Base-by-base conservation (phyloP, 2,888 invertebrate genomes). In the Cephonodes hylas region DNA sequence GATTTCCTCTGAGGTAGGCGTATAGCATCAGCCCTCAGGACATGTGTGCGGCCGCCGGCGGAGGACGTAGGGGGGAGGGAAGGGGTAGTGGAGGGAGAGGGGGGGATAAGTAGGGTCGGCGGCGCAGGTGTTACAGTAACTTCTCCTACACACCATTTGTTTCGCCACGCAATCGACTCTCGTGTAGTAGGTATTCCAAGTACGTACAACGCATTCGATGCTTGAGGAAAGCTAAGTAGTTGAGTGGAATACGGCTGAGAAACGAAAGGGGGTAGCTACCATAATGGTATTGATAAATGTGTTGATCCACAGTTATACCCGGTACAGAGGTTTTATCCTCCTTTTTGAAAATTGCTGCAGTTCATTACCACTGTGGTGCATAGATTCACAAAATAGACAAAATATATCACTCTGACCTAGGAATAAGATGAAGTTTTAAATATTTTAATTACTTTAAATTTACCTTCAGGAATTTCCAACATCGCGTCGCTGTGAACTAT, bases 161-260 rank as follows among this genome's bases (percentile, higher is more conserved):
- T 63, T 58, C 46, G 46, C 59, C 56, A 56, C 58, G 63, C 59
- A 57, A 63, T 63, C 63, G 63, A 38, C 59, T 57, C 63, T 25
- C 44, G 7, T 56, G 34, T 25, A 27, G 34, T 13, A n/a, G 6
- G 23, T 25, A 23, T 15, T 57, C 25, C n/a, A 6, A 18, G 15
- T 45, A 56, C 10, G 15, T 45, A 31, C 15, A 1, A 34, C 15
- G 15, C n/a, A 23, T 57, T 57, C 18, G 27, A 45, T 44, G 6
- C 59, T 42, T 3, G 13, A 22, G 18, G 7, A 38, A 6, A 38
- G n/a, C n/a, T 6, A 8, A 13, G 38, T 3, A 38, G 38, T 6
- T 2, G 38, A 38, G 38, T 38, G 38, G 2, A 38, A 13, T 6
- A 3, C 13, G 5, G 2, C 38, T 38, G 2, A 38, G 13, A 6